Percentiles rank a stretch among this genome's conserved stretches.
phyloP scores from a whole-genome alignment of 2,113 vertebrate genomes.

The Erinaceus europaeus region DNA sequence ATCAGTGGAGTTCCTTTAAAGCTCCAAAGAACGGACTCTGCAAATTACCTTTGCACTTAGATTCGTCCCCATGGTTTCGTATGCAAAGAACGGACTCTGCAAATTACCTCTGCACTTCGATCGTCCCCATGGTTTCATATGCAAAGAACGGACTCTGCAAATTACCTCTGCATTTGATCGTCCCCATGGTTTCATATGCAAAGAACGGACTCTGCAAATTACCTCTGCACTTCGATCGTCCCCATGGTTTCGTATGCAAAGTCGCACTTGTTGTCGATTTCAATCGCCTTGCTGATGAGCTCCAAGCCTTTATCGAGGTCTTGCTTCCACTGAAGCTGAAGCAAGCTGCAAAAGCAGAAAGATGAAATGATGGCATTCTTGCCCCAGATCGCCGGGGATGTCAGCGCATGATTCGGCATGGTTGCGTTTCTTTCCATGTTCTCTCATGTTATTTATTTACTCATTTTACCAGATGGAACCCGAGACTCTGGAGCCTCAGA shows the following conservation, averaged over 20 bases:
- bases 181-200: constrained; percentile 98
- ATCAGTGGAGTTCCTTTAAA: not conserved
- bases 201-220: constrained; percentile 55
- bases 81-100: too few species aligned
- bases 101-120: constrained; percentile 97
- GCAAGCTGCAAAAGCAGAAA: constrained; percentile 85
- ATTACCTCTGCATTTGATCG: constrained; percentile 98
- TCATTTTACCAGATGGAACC: too few species aligned
- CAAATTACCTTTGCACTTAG: constrained; percentile 95
- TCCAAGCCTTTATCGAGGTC: constrained; percentile 96
- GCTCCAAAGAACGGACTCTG: not conserved
- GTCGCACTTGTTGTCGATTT: constrained; percentile 99
- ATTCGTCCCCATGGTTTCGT: constrained; percentile 99
- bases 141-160: too few species aligned
- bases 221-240: constrained; percentile 99
- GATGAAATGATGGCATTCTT: constrained; percentile 9
- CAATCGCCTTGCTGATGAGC: constrained; percentile 98
- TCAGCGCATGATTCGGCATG: too few species aligned
- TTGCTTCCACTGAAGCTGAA: constrained; percentile 99
- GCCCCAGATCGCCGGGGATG: not conserved
- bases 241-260: constrained; percentile 99
- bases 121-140: constrained; percentile 99
- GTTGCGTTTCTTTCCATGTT: too few species aligned
- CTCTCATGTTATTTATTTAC: too few species aligned
- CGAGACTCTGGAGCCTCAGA: too few species aligned